Evolutionary conservation across 2,113 vertebrate species (phyloP), one percentile per base, ranked within the genome.

Genomic region (Pachycephala philippinensis): DNA sequence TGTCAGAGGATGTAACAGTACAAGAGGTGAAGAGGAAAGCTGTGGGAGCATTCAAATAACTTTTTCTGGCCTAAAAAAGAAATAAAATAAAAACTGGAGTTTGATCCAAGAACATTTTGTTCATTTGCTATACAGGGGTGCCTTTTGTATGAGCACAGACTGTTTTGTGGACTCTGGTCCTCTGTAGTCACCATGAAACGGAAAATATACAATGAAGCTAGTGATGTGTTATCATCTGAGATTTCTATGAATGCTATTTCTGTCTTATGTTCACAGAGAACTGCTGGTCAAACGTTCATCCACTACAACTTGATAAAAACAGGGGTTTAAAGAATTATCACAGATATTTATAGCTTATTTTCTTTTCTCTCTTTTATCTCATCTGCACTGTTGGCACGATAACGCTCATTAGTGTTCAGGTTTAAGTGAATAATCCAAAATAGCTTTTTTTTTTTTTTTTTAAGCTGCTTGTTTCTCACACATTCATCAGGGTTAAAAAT

Each of bases 191-290:
- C 91, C 97, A 94, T 87, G 95, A 98, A 96, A 96, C 91, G 22
- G 97, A 96, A 93, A 97, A 97, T 93, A 84, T 84, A 98, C 93
- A 97, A 97, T 97, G 64, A 81, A 96, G 86, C 97, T 80, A 97
- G 97, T 97, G 96, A 97, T 97, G 91, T 97, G 97, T 97, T 97
- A 96, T 97, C 94, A 98, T 97, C 96, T 97, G 24, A 97, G 94
- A 91, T 97, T 98, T 97, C 97, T 93, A 95, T 98, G 97, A 98
- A 98, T 98, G 96, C 98, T 98, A 98, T 98, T 98, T 98, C 96
- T 98, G 96, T 97, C 93, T 94, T 75, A 75, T 93, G 88, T 87
- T 92, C 96, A 92, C 85, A 94, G 88, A 61, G 91, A 93, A 79
- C 91, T 91, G 87, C 91, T 96, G 94, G 95, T 94, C 86, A 94